Percentiles rank a stretch among this genome's conserved stretches.
Conservation (phyloP, 2,888 invertebrate species). For the Lochmaea capreae region DNA sequence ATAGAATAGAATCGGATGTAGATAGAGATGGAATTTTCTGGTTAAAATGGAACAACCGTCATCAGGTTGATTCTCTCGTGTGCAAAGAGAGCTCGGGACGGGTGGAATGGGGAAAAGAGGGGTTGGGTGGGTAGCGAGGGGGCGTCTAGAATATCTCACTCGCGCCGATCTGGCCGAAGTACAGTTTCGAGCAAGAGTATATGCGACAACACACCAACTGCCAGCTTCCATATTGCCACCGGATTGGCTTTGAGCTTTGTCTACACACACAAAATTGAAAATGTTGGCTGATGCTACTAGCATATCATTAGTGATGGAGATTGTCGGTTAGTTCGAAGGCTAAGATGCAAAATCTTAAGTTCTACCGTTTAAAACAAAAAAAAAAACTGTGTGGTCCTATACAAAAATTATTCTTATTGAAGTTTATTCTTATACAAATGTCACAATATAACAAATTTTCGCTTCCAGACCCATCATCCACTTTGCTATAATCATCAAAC, state of each 20-base stretch:
- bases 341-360: too few relatives aligned
- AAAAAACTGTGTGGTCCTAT: too few relatives aligned
- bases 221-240: constrained; percentile 55
- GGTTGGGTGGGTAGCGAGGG: constrained; percentile 38
- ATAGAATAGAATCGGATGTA: constrained; percentile 26
- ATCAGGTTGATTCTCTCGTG: constrained; percentile 45
- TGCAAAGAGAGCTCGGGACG: constrained; percentile 39
- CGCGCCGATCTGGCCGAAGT: constrained; percentile 58
- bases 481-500: too few relatives aligned
- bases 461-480: too few relatives aligned
- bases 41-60: constrained; percentile 58
- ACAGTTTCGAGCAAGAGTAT: constrained; percentile 58
- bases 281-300: constrained; percentile 51
- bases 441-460: too few relatives aligned
- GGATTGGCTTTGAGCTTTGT: constrained; percentile 43
- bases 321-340: background rate
- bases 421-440: too few relatives aligned
- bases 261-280: constrained; percentile 59
- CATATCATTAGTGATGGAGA: constrained; percentile 7
- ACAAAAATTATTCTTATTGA: too few relatives aligned
- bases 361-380: too few relatives aligned
- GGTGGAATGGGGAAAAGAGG: constrained; percentile 23
- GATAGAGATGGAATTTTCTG: constrained; percentile 50
- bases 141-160: constrained; percentile 58
- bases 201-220: constrained; percentile 51